Base-by-base conservation (phyloP, 2,113 vertebrate genomes). In the Pygoscelis antarcticus region DNA sequence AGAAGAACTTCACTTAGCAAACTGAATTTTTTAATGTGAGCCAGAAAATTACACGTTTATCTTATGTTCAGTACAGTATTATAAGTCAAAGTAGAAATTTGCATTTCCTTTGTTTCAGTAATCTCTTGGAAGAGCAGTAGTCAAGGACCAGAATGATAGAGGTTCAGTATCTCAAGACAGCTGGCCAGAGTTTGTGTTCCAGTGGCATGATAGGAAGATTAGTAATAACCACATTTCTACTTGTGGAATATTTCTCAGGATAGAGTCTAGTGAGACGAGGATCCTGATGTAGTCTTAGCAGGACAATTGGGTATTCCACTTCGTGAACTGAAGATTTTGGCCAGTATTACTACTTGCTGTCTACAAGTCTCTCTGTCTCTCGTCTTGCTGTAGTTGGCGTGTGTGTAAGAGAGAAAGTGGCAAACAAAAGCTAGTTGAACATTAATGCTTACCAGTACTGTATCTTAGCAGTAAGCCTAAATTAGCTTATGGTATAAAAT, bases 21-120 rank as follows among this genome's bases (percentile, higher is more conserved):
- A 7, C 38, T 15, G 23, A 27, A 3, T 7, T 13, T 44, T 66
- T 66, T 55, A 5, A 14, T 10, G 32, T 9, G 25, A 49, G 30
- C 2, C 21, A 23, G 40, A 4, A 68, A 80, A 36, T 23, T 7
- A 9, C 1, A 0, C 1, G 2, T 23, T 42, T 74, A 3, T 23
- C 4, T 30, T 38, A 4, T 6, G 6, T 46, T 86, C 29, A 46
- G 9, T 7, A 13, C 8, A 23, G 7, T 51, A 4, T 42, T 87
- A 3, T 34, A 65, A 74, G 16, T 26, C 9, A 32, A n/a, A 26
- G 34, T 6, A 52, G 52, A 79, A 69, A 36, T 64, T 60, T 60
- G 16, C 13, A 16, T 76, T 76, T 85, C 36, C 22, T 77, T 79
- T 60, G 42, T 16, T 72, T 91, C 62, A 21, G 15, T 82, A 26